These are phyloP conservation scores for Protobothrops flavoviridis DNA, from an alignment of 2,113 vertebrate genomes.

Conservation along the genomic window DNA sequence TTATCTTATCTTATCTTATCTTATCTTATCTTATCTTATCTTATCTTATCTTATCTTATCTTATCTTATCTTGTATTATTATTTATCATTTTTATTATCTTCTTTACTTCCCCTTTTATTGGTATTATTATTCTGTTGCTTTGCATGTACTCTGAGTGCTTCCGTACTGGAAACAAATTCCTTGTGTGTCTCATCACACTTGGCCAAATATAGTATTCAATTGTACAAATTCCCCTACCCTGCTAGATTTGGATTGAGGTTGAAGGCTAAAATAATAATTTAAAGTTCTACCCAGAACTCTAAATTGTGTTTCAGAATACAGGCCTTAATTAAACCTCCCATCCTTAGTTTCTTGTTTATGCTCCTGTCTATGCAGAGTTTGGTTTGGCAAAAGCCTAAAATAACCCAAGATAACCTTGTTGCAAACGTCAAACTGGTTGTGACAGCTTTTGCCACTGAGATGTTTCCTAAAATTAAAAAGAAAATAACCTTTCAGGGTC, in stretches of 20 bases:
- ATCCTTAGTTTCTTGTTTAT: background rate
- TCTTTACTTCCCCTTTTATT: background rate
- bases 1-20: too few relatives aligned
- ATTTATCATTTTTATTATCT: background rate
- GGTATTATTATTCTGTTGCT: background rate
- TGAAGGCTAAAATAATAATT: background rate
- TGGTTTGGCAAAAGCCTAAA: background rate
- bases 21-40: too few relatives aligned
- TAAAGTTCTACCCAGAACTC: background rate
- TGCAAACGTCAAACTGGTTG: background rate
- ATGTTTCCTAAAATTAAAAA: background rate
- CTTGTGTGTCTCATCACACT: background rate
- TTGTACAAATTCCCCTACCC: background rate
- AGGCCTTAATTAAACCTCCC: background rate
- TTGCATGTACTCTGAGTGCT: background rate
- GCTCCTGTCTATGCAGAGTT: background rate
- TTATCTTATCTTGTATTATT: too few relatives aligned
- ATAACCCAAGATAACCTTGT: background rate
- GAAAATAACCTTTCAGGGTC: background rate
- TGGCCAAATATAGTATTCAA: background rate
- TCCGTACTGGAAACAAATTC: background rate
- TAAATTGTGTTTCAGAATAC: background rate
- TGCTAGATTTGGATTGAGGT: background rate
- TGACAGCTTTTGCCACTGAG: background rate
- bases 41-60: too few relatives aligned